Percentiles rank a stretch among this genome's conserved stretches.
phyloP scores from a whole-genome alignment of 2,888 invertebrate species.

The Rhagonycha fulva region DNA sequence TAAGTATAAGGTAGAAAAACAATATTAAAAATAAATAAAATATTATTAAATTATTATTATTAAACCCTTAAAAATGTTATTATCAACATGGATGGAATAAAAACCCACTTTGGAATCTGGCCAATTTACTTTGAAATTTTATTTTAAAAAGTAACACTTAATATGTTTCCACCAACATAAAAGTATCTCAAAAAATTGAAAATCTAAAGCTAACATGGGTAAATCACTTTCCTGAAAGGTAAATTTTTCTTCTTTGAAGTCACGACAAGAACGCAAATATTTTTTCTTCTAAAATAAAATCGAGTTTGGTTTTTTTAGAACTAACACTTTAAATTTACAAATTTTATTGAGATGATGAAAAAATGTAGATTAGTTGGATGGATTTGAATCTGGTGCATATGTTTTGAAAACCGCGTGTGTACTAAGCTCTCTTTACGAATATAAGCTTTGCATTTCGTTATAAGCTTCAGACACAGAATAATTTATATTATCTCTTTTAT shows the following conservation, averaged over 20 bases:
- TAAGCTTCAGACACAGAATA: neutral
- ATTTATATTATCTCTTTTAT: neutral
- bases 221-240: neutral
- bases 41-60: neutral
- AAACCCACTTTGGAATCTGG: neutral
- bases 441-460: neutral
- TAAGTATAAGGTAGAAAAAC: neutral
- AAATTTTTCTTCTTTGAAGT: neutral
- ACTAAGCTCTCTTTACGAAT: neutral
- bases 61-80: neutral
- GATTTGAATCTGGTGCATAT: neutral
- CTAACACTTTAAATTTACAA: neutral
- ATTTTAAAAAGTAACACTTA: neutral
- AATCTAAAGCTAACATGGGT: neutral
- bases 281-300: neutral
- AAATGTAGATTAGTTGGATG: neutral
- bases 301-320: neutral
- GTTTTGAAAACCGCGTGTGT: neutral
- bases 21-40: neutral
- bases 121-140: neutral
- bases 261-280: neutral
- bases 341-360: neutral
- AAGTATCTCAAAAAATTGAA: neutral
- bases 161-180: neutral
- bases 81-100: neutral